Base-by-base conservation (phyloP, 2,888 invertebrate species). In the Muschampia staudingeri region DNA sequence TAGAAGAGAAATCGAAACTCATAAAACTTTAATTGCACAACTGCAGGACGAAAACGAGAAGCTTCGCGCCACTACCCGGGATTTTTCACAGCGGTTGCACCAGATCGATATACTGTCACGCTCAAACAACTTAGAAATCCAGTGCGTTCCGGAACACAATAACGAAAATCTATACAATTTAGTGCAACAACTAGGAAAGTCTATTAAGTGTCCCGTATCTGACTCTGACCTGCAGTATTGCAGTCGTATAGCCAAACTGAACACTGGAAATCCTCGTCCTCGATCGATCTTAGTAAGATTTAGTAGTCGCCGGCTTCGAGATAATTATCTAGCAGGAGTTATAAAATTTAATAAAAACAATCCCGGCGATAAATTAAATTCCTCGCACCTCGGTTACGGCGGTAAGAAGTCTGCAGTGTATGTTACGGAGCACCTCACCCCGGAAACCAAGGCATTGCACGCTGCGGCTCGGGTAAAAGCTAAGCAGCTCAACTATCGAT, bases 391-490 rank as follows among this genome's bases (percentile, higher is more conserved):
- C 25, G 72, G 72, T 14, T 44, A 44, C 30, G 48, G 72, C 48
- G 72, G 44, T 0, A 72, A 72, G 30, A 72, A 72, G 37, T 2
- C 30, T 6, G 25, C 72, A 44, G 44, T 72, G 14, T 72, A 30
- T 14, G 72, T 72, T 30, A 48, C 72, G 14, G 72, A 72, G 48
- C 72, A 72, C n/a, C 72, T 72, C n/a, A 72, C 72, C 16, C 72
- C 44, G 48, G 72, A 72, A 30, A 72, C 48, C 5, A 72, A 72
- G 44, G 11, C 72, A 9, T 11, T 72, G 44, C 72, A 72, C 30
- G 72, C 72, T 6, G 72, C 72, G 14, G 72, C 72, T 30, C 72
- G 72, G 7, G 14, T 16, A 16, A 72, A 72, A 30, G 72, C 70
- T 7, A 44, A 72, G 48, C 30, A 72, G 72, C 44, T 72, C 1